Evolutionary conservation across 2,797 vertebrate genomes (phyloP), one percentile per base, ranked within the genome.

Genomic region (Helostoma temminkii): DNA sequence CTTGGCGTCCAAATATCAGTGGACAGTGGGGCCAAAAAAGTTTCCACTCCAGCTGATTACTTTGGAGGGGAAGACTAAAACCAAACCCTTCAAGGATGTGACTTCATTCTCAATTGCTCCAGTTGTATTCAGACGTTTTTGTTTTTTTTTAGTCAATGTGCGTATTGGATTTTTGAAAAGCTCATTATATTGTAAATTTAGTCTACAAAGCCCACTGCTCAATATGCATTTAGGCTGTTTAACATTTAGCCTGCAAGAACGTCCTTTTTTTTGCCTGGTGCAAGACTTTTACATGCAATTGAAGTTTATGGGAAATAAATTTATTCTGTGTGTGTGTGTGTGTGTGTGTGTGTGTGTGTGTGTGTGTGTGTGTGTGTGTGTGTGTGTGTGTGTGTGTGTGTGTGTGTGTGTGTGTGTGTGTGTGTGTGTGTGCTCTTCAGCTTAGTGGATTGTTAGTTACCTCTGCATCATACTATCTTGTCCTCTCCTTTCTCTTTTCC

Each of bases 101-200:
- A 91, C 79, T 90, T 90, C 73, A 84, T 77, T 84, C 78, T 80
- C 71, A 75, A 72, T 86, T 75, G 65, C 68, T 84, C 75, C 54
- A 28, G 73, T 78, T 9, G 75, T 75, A 71, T 64, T 82, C 81
- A 84, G 67, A 79, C 57, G 52, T 67, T 77, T 82, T 92, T 92
- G 69, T 77, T 82, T 92, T 92, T 91, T 90, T 92, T 93, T 90
- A 93, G 92, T 76, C 81, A 58, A 47, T 62, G 68, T 74, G 77
- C 77, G 86, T 76, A 80, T 80, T 88, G 82, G 78, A 82, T 82
- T 81, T 87, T 91, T 86, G 78, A 58, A 83, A 85, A 88, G 81
- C 83, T 90, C 71, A 79, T 91, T 90, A 83, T 84, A 87, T 88
- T 89, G 74, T 82, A 84, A 89, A 86, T 87, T 71, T 74, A 74